Evolutionary conservation across 2,888 invertebrate species (phyloP).

Genomic region (Cephus runcator): DNA sequence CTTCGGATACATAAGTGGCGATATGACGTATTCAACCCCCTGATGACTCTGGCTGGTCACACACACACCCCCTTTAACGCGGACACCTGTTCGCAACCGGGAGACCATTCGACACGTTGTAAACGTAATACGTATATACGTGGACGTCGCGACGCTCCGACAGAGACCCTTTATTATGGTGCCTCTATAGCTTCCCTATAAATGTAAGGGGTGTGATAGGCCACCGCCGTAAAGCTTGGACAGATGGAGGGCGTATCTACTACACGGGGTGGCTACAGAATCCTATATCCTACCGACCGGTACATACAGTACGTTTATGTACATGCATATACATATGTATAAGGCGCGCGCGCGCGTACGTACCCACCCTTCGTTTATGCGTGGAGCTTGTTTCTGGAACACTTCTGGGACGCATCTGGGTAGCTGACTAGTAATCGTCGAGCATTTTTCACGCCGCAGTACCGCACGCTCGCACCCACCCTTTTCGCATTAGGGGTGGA

Average conservation of each 20-base stretch:
- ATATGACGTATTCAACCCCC: slow-evolving; percentile 53
- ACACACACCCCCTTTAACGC: slow-evolving; percentile 42
- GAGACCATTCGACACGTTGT: not conserved
- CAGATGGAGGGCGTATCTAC: slow-evolving; percentile 60
- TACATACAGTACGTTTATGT: not conserved
- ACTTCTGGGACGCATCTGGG: not conserved
- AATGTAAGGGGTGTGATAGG: slow-evolving; percentile 2
- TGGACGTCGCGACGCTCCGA: not conserved
- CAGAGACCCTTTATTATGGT: not conserved
- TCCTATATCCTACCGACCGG: not conserved
- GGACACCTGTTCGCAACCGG: slow-evolving; percentile 54
- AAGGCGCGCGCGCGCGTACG: not conserved
- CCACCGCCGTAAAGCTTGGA: slow-evolving; percentile 24
- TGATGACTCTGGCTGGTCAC: slow-evolving; percentile 15
- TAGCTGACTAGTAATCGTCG: not conserved
- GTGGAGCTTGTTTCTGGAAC: not conserved
- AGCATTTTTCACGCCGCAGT: not conserved
- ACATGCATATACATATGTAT: not conserved
- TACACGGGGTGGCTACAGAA: slow-evolving; percentile 17
- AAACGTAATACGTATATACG: not conserved
- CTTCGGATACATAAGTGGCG: slow-evolving; percentile 42
- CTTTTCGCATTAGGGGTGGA: not conserved
- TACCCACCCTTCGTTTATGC: not conserved
- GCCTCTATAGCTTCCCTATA: not conserved
- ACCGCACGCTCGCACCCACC: not conserved